phyloP scores from a whole-genome alignment of 2,888 invertebrate genomes.

The Scaptomyza parva region DNA sequence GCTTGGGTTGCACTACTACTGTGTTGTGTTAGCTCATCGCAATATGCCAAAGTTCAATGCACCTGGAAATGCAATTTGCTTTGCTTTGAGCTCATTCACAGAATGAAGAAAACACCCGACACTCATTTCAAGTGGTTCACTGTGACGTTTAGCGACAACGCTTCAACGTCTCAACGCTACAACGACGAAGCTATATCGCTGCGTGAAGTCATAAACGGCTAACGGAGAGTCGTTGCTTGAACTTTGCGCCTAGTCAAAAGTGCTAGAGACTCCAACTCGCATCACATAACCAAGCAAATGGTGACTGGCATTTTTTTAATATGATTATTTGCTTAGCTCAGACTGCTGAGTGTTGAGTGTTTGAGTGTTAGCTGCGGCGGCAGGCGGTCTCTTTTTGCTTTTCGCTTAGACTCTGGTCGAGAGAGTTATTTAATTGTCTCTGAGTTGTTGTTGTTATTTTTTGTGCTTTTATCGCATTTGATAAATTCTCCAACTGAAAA shows the following conservation, averaged over 20 bases:
- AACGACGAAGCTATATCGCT: conserved; percentile 12
- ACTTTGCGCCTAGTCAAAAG: conserved; percentile 40
- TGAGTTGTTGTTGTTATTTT: conserved; percentile 14
- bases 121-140: conserved; percentile 35
- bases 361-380: conserved; percentile 12
- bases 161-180: no score
- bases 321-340: conserved; percentile 28
- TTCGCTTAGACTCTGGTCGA: conserved; percentile 49
- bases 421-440: conserved; percentile 39
- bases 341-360: conserved; percentile 18
- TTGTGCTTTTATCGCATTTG: conserved; percentile 21
- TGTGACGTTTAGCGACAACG: conserved; percentile 24
- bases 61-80: conserved; percentile 69
- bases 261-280: conserved; percentile 10
- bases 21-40: conserved; percentile 24
- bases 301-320: conserved; percentile 45
- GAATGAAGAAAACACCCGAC: neutral
- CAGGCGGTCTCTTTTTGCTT: conserved; percentile 38
- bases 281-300: conserved; percentile 16
- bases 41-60: conserved; percentile 60
- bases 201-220: conserved; percentile 30
- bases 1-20: neutral
- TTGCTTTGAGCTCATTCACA: conserved; percentile 38
- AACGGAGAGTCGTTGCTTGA: conserved; percentile 18
- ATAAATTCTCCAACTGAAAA: conserved; percentile 43